Base-by-base conservation (phyloP, 2,888 invertebrate genomes). In the Callinectes sapidus region DNA sequence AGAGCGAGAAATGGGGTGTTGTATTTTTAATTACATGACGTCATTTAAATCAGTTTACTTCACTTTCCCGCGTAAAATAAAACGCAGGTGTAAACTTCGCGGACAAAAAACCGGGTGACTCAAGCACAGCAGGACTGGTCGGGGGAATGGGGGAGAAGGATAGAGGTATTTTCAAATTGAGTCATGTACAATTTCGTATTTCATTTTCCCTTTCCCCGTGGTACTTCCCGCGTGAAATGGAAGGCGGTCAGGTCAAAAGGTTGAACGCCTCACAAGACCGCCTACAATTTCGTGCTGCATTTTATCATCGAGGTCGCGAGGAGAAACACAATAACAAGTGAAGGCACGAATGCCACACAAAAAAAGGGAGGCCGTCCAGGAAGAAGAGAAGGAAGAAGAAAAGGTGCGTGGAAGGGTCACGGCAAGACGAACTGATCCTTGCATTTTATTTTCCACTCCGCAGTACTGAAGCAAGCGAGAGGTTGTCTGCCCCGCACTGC, bases 321-420 rank as follows among this genome's bases (percentile, higher is more conserved):
- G 28, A 71, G n/a, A 71, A 71, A 28, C 18, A 61, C 28, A n/a
- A n/a, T 28, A 71, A 71, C 23, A n/a, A n/a, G n/a, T 71, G 71
- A 28, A 28, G 28, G 28, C 71, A 71, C 71, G 71, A 71, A 71
- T 71, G 10, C 28, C 10, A 10, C 71, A 71, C 10, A 71, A n/a
- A 71, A 71, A 71, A n/a, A 71, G 28, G 28, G n/a, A 28, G 28
- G 13, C 28, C 28, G 6, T 71, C 71, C 71, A 28, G 71, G 71
- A 71, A 71, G 71, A 71, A 71, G 71, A 71, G 28, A 71, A 71
- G 71, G 28, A 71, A 71, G 71, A 71, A 71, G 71, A 71, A 71
- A 71, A 71, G 28, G 71, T 3, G 23, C 71, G n/a, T 10, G 71
- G 28, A 71, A 23, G 71, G 71, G 28, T 71, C 28, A 71, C 71